Base-by-base conservation (phyloP, 2,888 invertebrate species). In the Lissonota sp. region DNA sequence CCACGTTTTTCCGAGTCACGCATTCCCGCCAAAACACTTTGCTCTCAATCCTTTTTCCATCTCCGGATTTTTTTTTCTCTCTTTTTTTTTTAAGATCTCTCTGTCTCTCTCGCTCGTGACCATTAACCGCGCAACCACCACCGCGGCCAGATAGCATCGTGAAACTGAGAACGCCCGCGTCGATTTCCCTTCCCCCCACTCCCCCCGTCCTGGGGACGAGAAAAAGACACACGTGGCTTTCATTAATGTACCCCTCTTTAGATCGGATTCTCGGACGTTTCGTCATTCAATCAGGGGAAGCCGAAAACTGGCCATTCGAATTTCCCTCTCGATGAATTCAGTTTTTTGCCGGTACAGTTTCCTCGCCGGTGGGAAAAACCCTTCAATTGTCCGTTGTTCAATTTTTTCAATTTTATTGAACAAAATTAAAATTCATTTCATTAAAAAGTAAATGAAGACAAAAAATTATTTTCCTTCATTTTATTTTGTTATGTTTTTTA, bases 21-120 rank as follows among this genome's bases (percentile, higher is more conserved):
- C 78, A 74, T 81, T 78, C 78, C 78, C 81, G 78, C 81, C 81
- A 78, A 81, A 80, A 74, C 78, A 81, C 78, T 81, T 78, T 81
- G 77, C 75, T 64, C 72, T 64, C 70, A 44, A 80, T 78, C 70
- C 60, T 55, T 58, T 26, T 53, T 7, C 6, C 37, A 58, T 55
- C 8, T n/a, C 37, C 42, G 49, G 49, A 67, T 40, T 70, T 60
- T 63, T 73, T 51, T 64, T 66, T 77, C 64, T 37, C 64, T 46
- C 16, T 42, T 12, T 67, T 49, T 60, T 51, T 51, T 8, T 57
- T 2, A 12, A n/a, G 10, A n/a, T n/a, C n/a, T n/a, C n/a, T 71
- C 44, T 53, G 8, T 71, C 49, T 66, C 42, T 64, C 12, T 64
- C 37, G 14, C 16, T 60, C 70, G 46, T 40, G 37, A 63, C 57